These are phyloP conservation scores for Amphiprion ocellaris DNA, from an alignment of 2,113 vertebrate species.

Conservation along the genomic window DNA sequence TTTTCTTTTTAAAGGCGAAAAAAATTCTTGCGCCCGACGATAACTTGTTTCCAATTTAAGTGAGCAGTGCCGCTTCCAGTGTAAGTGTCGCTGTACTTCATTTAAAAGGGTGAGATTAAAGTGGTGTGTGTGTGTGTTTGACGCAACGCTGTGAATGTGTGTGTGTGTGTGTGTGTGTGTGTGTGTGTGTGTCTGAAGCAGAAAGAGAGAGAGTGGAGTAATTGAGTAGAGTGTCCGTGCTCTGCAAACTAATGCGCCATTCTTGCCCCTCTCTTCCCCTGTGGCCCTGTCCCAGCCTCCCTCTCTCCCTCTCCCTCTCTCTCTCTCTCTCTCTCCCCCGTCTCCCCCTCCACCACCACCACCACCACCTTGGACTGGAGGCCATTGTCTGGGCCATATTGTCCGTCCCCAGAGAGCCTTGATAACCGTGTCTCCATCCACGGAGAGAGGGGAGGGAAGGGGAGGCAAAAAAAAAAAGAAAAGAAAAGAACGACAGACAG, in stretches of 20 bases:
- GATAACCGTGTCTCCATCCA: slow-evolving; percentile 87
- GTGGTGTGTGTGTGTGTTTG: slow-evolving; percentile 41
- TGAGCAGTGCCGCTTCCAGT: slow-evolving; percentile 50
- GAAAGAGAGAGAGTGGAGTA: slow-evolving; percentile 65
- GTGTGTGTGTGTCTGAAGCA: slow-evolving; percentile 45
- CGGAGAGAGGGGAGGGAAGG: slow-evolving; percentile 41
- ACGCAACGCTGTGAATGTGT: background rate
- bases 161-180: slow-evolving; percentile 49
- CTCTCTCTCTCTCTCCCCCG: slow-evolving; percentile 33
- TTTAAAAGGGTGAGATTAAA: slow-evolving; percentile 74
- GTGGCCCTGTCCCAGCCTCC: slow-evolving; percentile 69
- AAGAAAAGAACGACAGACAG: slow-evolving; percentile 66
- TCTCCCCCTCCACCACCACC: slow-evolving; percentile 32
- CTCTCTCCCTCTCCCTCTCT: slow-evolving; percentile 49
- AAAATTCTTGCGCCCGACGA: slow-evolving; percentile 26
- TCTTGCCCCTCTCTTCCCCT: slow-evolving; percentile 73
- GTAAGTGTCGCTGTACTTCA: slow-evolving; percentile 58
- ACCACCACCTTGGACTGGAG: slow-evolving; percentile 75
- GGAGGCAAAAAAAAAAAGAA: slow-evolving; percentile 56
- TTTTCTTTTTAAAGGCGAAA: background rate
- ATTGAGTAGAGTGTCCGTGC: slow-evolving; percentile 83
- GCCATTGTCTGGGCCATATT: slow-evolving; percentile 81
- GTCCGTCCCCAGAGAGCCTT: slow-evolving; percentile 82
- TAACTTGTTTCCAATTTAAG: slow-evolving; percentile 51
- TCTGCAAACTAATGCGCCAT: slow-evolving; percentile 77